Evolutionary conservation across 2,113 vertebrate species (phyloP).

Genomic region (Falcunculus frontatus): DNA sequence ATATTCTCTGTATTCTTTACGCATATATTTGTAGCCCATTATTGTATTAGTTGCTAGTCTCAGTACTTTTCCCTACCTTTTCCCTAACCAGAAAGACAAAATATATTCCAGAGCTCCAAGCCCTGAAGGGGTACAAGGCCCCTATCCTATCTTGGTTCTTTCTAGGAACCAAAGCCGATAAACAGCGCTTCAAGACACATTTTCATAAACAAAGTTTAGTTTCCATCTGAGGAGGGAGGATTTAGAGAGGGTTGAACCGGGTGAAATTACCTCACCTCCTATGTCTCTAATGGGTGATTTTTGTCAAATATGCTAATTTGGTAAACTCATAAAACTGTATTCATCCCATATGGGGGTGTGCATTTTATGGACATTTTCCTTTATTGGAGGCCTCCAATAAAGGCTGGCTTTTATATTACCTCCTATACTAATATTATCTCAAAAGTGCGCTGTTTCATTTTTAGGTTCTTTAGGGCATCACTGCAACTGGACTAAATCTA

Average conservation of each 20-base stretch:
- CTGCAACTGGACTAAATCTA: neutral
- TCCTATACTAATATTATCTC: too few relatives aligned
- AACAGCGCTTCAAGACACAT: rapidly evolving
- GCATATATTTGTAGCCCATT: neutral
- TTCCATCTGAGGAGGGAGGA: neutral
- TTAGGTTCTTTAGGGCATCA: neutral
- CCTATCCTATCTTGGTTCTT: neutral
- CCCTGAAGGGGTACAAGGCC: too few relatives aligned
- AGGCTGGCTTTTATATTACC: neutral
- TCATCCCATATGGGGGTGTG: neutral
- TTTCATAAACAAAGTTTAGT: neutral
- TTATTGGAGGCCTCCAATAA: neutral
- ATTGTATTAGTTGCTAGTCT: neutral
- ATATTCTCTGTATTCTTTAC: neutral
- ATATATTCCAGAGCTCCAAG: neutral
- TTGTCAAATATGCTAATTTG: neutral
- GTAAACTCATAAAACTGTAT: neutral
- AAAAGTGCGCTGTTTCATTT: neutral
- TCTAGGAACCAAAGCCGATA: neutral
- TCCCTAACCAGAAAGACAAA: neutral
- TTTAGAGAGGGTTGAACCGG: neutral
- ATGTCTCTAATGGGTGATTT: neutral
- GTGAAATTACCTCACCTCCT: too few relatives aligned
- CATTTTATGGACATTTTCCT: neutral
- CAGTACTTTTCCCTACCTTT: neutral